Evolutionary conservation across 2,113 vertebrate genomes (phyloP).

Genomic region (Crotalus horridus): DNA sequence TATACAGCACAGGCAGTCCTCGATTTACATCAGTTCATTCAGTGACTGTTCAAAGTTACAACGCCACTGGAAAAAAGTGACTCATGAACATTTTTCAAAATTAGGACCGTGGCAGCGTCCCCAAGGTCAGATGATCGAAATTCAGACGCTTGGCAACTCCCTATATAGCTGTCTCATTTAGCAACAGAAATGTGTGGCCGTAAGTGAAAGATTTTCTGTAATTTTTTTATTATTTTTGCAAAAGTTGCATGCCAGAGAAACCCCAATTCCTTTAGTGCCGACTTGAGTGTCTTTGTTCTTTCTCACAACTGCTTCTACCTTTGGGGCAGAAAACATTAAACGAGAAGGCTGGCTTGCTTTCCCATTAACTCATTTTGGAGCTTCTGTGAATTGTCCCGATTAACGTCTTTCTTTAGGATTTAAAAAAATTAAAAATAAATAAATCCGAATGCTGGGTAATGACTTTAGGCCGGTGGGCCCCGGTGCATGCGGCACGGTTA

Average conservation of each 20-base stretch:
- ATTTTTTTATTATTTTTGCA: background rate
- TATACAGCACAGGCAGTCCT: no score
- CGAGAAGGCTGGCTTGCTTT: accelerated
- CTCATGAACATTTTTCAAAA: no score
- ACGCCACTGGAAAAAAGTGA: no score
- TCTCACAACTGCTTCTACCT: background rate
- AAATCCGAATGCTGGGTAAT: conserved; percentile 13
- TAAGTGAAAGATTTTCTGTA: background rate
- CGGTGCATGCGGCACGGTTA: background rate
- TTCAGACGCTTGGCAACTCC: no score
- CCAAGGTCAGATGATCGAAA: no score
- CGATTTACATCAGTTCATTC: no score
- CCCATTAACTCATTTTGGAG: background rate
- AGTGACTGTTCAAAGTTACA: no score
- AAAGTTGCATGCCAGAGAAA: no score
- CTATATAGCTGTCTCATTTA: no score
- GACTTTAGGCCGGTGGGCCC: background rate
- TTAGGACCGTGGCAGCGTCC: background rate
- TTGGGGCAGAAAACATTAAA: background rate
- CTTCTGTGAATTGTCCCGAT: background rate
- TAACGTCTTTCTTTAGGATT: background rate
- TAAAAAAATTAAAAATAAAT: background rate
- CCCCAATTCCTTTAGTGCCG: accelerated
- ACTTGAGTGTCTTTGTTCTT: background rate
- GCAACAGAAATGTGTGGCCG: no score